Conservation (phyloP, 37 sponge, comb jelly and placozoan species). For the Geodia barretti region DNA sequence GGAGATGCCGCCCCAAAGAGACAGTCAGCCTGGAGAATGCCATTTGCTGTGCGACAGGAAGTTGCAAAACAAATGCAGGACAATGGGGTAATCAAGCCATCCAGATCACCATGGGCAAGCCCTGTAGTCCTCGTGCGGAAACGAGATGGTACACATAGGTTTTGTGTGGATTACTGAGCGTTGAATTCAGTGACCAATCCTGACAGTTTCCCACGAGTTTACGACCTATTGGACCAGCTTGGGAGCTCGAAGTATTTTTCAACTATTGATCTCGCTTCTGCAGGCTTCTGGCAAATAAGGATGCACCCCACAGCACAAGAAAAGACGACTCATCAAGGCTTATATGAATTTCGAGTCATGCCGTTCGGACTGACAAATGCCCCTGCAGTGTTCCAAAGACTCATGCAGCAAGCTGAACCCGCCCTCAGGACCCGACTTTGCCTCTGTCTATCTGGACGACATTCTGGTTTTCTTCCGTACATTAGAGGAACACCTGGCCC, state of each 20-base stretch:
- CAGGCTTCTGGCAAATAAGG: slow-evolving; percentile 34
- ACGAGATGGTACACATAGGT: slow-evolving; percentile 4
- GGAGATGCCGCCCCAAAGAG: background rate
- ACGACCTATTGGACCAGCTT: background rate
- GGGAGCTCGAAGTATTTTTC: slow-evolving; percentile 5
- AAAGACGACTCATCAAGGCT: slow-evolving; percentile 35
- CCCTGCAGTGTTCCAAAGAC: slow-evolving; percentile 35
- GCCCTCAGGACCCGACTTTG: slow-evolving; percentile 14
- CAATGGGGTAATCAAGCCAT: background rate
- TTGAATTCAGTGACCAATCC: slow-evolving; percentile 19
- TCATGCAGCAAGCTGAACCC: slow-evolving; percentile 24
- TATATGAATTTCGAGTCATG: no score
- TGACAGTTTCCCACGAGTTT: slow-evolving; percentile 16
- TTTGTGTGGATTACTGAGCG: slow-evolving; percentile 20
- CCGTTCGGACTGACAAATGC: no score
- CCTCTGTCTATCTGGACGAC: slow-evolving; percentile 52
- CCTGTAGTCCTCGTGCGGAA: slow-evolving; percentile 24
- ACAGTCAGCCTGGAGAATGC: slow-evolving; percentile 1
- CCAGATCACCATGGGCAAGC: slow-evolving; percentile 15
- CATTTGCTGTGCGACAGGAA: slow-evolving; percentile 9
- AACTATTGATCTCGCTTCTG: slow-evolving; percentile 15
- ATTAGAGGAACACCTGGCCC: slow-evolving; percentile 41
- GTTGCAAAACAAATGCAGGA: slow-evolving; percentile 11
- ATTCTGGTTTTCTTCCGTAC: slow-evolving; percentile 27
- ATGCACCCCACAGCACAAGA: slow-evolving; percentile 1